A percentile compares a stretch with the other conserved stretches of the same genome.
phyloP scores from a whole-genome alignment of 2,888 invertebrate genomes.

The Prosapia bicincta region DNA sequence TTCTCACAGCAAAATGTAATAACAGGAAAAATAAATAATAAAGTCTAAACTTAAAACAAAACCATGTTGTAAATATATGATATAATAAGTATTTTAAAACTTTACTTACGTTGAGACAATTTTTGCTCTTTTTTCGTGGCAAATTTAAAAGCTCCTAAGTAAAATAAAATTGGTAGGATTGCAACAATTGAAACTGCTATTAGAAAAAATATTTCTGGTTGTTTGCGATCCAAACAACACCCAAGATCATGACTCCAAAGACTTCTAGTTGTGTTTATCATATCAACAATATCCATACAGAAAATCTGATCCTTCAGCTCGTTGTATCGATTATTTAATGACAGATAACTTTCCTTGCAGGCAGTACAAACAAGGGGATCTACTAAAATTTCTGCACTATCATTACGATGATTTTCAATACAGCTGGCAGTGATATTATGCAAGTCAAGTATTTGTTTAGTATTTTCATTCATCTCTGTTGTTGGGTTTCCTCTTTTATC shows the following conservation, averaged over 20 bases:
- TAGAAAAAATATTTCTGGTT: conserved; percentile 56
- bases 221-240: conserved; percentile 55
- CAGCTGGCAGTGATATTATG: conserved; percentile 13
- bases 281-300: conserved; percentile 66
- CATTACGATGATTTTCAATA: conserved; percentile 18
- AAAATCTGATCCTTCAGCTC: conserved; percentile 56
- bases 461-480: conserved; percentile 17
- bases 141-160: conserved; percentile 48
- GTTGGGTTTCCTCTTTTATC: conserved; percentile 6
- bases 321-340: conserved; percentile 56
- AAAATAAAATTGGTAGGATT: conserved; percentile 55
- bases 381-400: neutral
- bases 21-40: too few relatives aligned
- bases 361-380: conserved; percentile 11
- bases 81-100: neutral
- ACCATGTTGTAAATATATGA: neutral
- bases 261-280: conserved; percentile 60
- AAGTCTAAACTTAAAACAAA: too few relatives aligned
- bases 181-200: conserved; percentile 53
- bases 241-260: conserved; percentile 58
- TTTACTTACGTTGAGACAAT: conserved; percentile 16
- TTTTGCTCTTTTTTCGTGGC: conserved; percentile 20
- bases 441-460: conserved; percentile 16
- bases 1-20: too few relatives aligned
- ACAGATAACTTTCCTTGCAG: conserved; percentile 46